These are phyloP conservation scores for Lethenteron camtschaticum DNA, from an alignment of 2,113 vertebrate species.

Conservation along the genomic window DNA sequence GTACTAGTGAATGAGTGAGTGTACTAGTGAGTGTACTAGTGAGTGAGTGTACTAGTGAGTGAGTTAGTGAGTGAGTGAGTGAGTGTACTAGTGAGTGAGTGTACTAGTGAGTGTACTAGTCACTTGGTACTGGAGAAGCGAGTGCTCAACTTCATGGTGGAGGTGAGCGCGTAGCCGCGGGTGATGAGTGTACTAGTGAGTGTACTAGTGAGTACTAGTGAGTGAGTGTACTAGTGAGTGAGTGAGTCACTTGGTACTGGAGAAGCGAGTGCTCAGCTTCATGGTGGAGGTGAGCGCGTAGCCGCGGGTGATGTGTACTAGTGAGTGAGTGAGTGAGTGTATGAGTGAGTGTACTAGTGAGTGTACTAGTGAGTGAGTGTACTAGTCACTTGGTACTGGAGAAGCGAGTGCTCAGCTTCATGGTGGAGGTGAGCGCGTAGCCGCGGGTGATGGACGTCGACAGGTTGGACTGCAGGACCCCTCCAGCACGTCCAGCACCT, in stretches of 20 bases:
- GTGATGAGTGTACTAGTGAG: slow-evolving; percentile 26
- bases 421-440: slow-evolving; percentile 85
- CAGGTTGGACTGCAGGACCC: slow-evolving; percentile 83
- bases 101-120: slow-evolving; percentile 10
- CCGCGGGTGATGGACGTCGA: slow-evolving; percentile 76
- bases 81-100: too few species aligned
- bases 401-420: slow-evolving; percentile 96
- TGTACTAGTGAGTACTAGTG: too few species aligned
- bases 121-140: slow-evolving; percentile 88
- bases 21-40: too few species aligned
- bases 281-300: slow-evolving; percentile 91
- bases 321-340: too few species aligned
- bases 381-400: slow-evolving; percentile 71
- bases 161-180: slow-evolving; percentile 76
- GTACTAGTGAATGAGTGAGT: too few species aligned
- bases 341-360: too few species aligned
- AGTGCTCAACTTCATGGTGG: slow-evolving; percentile 96
- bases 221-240: too few species aligned
- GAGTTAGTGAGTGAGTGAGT: too few species aligned
- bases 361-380: too few species aligned
- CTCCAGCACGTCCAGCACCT: slow-evolving; percentile 93
- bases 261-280: slow-evolving; percentile 94
- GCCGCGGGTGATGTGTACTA: slow-evolving; percentile 46
- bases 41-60: too few species aligned
- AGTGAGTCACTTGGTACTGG: slow-evolving; percentile 64